Conservation (phyloP, 2,797 vertebrate genomes). For the Smutsia temminckii region DNA sequence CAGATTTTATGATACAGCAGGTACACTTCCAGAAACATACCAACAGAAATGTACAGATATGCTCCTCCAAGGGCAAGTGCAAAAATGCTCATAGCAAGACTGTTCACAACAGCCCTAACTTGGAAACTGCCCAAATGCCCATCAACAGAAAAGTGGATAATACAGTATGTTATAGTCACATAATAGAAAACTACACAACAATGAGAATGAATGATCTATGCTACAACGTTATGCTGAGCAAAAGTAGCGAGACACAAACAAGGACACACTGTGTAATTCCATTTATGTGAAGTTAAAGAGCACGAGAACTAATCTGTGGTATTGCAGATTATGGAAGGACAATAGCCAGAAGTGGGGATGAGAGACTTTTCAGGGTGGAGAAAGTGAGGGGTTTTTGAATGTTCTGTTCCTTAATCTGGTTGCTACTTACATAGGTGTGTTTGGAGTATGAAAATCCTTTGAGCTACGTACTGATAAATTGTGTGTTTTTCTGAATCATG, state of each 20-base stretch:
- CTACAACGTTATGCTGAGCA: not conserved
- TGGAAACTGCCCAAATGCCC: not conserved
- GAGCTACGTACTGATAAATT: not conserved
- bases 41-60: not conserved
- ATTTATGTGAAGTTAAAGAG: not conserved
- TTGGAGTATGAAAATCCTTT: not conserved
- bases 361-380: no score
- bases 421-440: not conserved
- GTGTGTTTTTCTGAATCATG: slow-evolving; percentile 3
- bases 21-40: not conserved
- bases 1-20: not conserved
- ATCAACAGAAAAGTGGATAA: not conserved
- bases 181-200: not conserved
- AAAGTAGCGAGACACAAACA: not conserved
- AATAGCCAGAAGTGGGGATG: not conserved
- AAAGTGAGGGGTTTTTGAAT: fast-evolving
- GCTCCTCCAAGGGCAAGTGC: not conserved
- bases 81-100: not conserved
- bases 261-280: not conserved
- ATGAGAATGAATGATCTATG: not conserved
- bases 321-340: not conserved
- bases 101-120: not conserved
- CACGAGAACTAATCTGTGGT: not conserved
- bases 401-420: not conserved
- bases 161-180: not conserved